Percentiles rank a stretch among this genome's conserved stretches.
phyloP scores from a whole-genome alignment of 2,888 invertebrate genomes.

The Acanthosoma haemorrhoidale region DNA sequence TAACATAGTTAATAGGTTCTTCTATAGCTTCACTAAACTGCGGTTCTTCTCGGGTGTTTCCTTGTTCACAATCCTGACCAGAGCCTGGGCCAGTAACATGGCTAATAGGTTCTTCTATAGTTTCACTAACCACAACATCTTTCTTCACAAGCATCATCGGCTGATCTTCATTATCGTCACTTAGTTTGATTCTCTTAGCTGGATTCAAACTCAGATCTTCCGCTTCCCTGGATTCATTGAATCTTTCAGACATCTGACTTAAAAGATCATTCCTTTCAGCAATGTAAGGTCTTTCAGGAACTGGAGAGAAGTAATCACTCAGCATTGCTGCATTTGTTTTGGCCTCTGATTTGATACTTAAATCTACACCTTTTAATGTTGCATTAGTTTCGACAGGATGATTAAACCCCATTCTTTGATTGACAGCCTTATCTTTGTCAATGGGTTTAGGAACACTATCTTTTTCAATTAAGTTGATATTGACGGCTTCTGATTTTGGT shows the following conservation, averaged over 20 bases:
- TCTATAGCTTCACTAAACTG: slow-evolving; percentile 62
- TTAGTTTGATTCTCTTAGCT: slow-evolving; percentile 27
- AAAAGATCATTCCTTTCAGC: slow-evolving; percentile 17
- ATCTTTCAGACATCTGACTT: slow-evolving; percentile 35
- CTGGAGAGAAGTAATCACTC: background rate
- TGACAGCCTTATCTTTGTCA: background rate
- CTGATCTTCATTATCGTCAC: slow-evolving; percentile 53
- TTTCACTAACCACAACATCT: slow-evolving; percentile 48
- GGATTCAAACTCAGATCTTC: slow-evolving; percentile 27
- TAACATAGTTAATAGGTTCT: slow-evolving; percentile 63
- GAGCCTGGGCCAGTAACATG: slow-evolving; percentile 64
- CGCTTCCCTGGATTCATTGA: slow-evolving; percentile 24
- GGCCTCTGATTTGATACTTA: slow-evolving; percentile 12
- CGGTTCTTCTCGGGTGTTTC: slow-evolving; percentile 52
- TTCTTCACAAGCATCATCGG: slow-evolving; percentile 57
- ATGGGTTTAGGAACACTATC: background rate
- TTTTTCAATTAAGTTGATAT: background rate
- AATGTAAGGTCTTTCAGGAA: background rate
- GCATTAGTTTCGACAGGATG: background rate
- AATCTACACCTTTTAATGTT: slow-evolving; percentile 13
- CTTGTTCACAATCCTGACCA: slow-evolving; percentile 65
- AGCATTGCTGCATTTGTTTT: background rate
- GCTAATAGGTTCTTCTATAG: slow-evolving; percentile 64
- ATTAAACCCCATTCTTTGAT: background rate
- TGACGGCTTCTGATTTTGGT: slow-evolving; percentile 36